phyloP scores from a whole-genome alignment of 2,888 invertebrate genomes.

The Busseola fusca region DNA sequence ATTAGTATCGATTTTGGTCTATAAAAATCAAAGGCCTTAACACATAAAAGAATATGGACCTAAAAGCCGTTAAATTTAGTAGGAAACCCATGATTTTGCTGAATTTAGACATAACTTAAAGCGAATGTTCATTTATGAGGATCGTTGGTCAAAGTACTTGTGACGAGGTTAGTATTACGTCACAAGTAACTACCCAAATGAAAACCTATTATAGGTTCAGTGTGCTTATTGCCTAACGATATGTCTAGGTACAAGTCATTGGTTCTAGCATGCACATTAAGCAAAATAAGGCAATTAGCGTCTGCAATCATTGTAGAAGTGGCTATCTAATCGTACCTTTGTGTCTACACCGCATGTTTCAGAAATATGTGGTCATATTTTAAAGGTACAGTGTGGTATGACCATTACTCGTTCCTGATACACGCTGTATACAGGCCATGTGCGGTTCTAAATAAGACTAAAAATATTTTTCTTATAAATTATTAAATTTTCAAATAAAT shows the following conservation, averaged over 20 bases:
- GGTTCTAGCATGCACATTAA: neutral
- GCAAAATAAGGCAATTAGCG: neutral
- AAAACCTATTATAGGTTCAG: neutral
- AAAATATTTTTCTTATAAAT: no score
- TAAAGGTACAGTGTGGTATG: neutral
- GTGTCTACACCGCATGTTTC: neutral
- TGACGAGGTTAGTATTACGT: neutral
- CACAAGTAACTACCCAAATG: neutral
- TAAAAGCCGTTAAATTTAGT: neutral
- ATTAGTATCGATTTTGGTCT: neutral
- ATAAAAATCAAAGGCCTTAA: neutral
- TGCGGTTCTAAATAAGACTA: no score
- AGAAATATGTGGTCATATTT: neutral
- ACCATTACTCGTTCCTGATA: no score
- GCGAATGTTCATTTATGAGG: conserved; percentile 9
- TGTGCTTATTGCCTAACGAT: neutral
- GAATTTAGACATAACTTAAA: neutral
- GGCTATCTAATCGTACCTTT: neutral
- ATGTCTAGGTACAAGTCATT: neutral
- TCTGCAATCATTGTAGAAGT: neutral
- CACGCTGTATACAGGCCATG: no score
- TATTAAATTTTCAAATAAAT: no score
- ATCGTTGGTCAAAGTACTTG: neutral
- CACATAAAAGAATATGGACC: neutral
- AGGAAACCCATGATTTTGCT: neutral